Conservation (phyloP, 2,888 invertebrate species). For the Phaonia tiefii region DNA sequence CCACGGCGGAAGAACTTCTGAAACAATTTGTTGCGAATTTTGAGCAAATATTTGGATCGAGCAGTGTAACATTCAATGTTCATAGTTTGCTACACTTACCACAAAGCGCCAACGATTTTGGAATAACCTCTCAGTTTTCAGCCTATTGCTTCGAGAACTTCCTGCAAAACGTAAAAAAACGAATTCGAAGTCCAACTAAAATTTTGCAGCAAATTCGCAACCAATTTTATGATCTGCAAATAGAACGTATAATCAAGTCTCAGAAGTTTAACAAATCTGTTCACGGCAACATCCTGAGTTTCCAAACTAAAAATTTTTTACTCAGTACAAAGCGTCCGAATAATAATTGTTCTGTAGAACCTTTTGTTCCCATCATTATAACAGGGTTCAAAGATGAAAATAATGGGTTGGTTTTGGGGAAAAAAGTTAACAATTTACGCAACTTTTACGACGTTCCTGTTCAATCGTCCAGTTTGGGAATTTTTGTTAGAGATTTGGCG, state of each 20-base stretch:
- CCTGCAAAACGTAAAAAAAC: constrained; percentile 57
- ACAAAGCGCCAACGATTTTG: constrained; percentile 9
- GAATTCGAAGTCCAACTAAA: constrained; percentile 12
- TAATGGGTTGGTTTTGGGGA: neutral
- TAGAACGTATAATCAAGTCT: neutral
- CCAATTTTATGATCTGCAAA: neutral
- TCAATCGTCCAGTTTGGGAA: constrained; percentile 36
- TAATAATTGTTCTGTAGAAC: constrained; percentile 26
- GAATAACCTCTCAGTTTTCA: constrained; percentile 1
- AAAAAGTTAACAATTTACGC: neutral
- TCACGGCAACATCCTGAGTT: neutral
- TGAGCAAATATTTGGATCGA: neutral
- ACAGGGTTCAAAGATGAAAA: neutral
- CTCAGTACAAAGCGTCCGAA: constrained; percentile 2
- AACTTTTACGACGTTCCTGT: neutral
- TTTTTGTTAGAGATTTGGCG: constrained; percentile 1
- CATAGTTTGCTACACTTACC: constrained; percentile 22
- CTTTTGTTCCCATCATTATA: neutral
- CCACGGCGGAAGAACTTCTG: neutral
- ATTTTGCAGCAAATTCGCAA: constrained; percentile 20
- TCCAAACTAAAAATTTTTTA: constrained; percentile 45
- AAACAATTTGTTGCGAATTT: constrained; percentile 14
- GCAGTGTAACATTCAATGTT: constrained; percentile 6
- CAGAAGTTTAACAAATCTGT: neutral
- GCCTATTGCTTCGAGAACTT: constrained; percentile 34